phyloP scores from a whole-genome alignment of 2,888 invertebrate genomes.

The Eupithecia subumbrata region DNA sequence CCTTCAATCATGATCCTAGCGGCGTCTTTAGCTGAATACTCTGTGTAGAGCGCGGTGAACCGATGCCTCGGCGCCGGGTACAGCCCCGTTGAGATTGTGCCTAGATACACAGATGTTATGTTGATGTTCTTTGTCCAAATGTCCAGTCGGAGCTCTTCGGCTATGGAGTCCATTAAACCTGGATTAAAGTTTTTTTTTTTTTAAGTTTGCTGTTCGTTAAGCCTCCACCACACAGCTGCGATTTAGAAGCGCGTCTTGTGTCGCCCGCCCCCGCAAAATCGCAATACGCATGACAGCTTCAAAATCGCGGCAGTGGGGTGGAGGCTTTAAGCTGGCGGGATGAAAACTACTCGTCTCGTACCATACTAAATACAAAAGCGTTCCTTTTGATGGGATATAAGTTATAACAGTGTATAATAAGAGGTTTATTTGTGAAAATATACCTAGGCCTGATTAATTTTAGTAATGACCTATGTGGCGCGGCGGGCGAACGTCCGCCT shows the following conservation, averaged over 20 bases:
- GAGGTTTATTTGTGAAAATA: too few relatives aligned
- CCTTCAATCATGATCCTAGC: conserved; percentile 75
- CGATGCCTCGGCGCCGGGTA: conserved; percentile 72
- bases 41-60: conserved; percentile 70
- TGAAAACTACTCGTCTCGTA: background rate
- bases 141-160: conserved; percentile 73
- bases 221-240: too few relatives aligned
- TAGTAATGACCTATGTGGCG: too few relatives aligned
- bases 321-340: background rate
- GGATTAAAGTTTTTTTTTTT: background rate
- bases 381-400: background rate
- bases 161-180: conserved; percentile 77
- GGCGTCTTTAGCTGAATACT: conserved; percentile 70
- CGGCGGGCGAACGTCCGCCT: too few relatives aligned
- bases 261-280: too few relatives aligned
- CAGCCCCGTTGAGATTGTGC: conserved; percentile 69
- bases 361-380: background rate
- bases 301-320: too few relatives aligned
- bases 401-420: too few relatives aligned
- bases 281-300: too few relatives aligned
- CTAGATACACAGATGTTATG: conserved; percentile 74
- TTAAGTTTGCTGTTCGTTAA: background rate
- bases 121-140: conserved; percentile 75
- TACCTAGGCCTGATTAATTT: background rate
- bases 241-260: too few relatives aligned